Evolutionary conservation across 2,113 vertebrate genomes (phyloP), one percentile per base, ranked within the genome.

Genomic region (Oxyruncus cristatus): DNA sequence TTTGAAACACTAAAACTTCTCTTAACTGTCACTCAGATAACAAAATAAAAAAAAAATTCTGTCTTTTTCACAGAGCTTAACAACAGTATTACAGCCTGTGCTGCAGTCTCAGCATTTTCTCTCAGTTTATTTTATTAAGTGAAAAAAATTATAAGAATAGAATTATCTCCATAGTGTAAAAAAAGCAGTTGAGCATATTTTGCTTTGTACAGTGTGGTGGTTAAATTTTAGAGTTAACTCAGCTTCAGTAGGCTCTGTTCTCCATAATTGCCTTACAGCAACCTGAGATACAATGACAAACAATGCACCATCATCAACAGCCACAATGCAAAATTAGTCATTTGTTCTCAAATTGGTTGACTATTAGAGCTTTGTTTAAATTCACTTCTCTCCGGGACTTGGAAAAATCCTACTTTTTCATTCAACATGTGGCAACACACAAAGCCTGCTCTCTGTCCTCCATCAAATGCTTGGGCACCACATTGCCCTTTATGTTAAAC

Each of bases 281-380:
- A 63, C 63, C 84, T 72, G 50, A 96, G 65, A 72, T 71, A 86
- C 59, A 74, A 9, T 67, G 58, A 52, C 68, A 89, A 94, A 82
- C 84, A 94, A 79, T 81, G 73, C 42, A 75, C 70, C 61, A 33
- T 71, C 73, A 67, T 68, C 77, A 89, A 82, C 56, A 92, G 63
- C 56, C 73, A 73, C 66, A 65, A 65, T 35, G 44, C 21, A 61
- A 63, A 93, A 88, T 1, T 7, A 62, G 55, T 86, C 26, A 77
- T 93, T 93, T 96, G 47, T 65, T 89, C 28, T 84, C 82, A 94
- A 63, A 85, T 52, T 70, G 33, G 41, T 79, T 88, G 55, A 56
- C 50, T 72, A 6, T 33, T 85, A 91, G 49, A 73, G 72, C 70
- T 80, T 56, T 83, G 53, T 86, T 89, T 90, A 77, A 92, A 91